Percentiles rank a stretch among this genome's conserved stretches.
phyloP scores from a whole-genome alignment of 2,113 vertebrate species.

The Ptilonorhynchus violaceus region DNA sequence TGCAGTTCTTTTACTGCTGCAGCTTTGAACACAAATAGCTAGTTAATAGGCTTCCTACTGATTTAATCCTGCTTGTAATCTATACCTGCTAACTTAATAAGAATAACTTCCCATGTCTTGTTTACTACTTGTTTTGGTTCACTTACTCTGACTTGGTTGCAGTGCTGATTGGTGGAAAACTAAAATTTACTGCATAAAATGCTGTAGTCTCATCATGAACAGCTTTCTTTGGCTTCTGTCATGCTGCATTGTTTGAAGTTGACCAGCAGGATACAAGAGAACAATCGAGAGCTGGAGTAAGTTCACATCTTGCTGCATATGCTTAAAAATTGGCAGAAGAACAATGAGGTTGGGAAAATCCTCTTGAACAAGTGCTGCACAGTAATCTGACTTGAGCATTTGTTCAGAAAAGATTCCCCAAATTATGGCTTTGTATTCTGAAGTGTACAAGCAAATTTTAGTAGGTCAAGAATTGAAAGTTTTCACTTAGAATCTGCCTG shows the following conservation, averaged over 20 bases:
- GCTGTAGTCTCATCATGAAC: not conserved
- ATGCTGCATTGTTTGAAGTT: not conserved
- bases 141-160: not conserved
- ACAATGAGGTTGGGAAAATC: not conserved
- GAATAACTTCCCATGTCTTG: not conserved
- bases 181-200: not conserved
- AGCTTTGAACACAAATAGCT: not conserved
- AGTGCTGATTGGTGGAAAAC: not conserved
- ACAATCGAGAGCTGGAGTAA: not conserved
- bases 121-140: not conserved
- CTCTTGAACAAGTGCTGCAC: not conserved
- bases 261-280: constrained; percentile 15
- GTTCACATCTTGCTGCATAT: not conserved
- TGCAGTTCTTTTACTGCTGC: not conserved
- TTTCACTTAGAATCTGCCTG: not conserved
- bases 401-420: not conserved
- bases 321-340: constrained; percentile 4
- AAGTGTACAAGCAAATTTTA: not conserved
- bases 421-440: not conserved
- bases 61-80: not conserved
- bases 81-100: constrained; percentile 1
- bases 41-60: not conserved
- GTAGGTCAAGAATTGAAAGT: not conserved
- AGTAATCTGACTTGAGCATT: not conserved
- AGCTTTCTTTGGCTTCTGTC: not conserved